Evolutionary conservation across 1,140 invertebrate species (phyloP).

Genomic region (Phocides pigmalion): DNA sequence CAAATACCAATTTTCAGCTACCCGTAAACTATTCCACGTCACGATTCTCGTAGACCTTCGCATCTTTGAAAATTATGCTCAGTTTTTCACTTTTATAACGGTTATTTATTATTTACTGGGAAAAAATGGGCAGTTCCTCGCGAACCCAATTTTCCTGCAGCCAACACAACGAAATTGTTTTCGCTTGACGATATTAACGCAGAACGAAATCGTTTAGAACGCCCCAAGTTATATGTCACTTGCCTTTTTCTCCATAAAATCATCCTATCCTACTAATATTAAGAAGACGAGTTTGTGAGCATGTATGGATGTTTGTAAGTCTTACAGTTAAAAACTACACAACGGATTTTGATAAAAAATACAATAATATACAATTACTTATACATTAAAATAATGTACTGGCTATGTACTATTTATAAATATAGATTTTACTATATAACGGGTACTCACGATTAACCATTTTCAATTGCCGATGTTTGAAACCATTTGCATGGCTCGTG

Average conservation of each 20-base stretch:
- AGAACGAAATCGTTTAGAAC: constrained; percentile 26
- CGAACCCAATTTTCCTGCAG: constrained; percentile 37
- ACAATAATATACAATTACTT: too few relatives aligned
- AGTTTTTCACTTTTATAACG: constrained; percentile 33
- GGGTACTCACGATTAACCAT: too few relatives aligned
- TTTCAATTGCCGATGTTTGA: too few relatives aligned
- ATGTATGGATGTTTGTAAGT: too few relatives aligned
- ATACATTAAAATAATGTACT: too few relatives aligned
- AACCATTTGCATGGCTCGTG: too few relatives aligned
- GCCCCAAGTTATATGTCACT: constrained; percentile 10
- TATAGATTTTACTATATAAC: too few relatives aligned
- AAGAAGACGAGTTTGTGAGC: too few relatives aligned
- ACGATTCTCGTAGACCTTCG: constrained; percentile 7
- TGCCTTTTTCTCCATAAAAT: not conserved
- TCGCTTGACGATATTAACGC: constrained; percentile 33
- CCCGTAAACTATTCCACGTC: constrained; percentile 14
- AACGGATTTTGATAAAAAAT: too few relatives aligned
- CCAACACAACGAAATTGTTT: constrained; percentile 42
- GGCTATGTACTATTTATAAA: too few relatives aligned
- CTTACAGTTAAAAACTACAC: too few relatives aligned
- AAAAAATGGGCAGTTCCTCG: constrained; percentile 23
- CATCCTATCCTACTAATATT: too few relatives aligned
- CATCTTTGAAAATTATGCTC: constrained; percentile 31
- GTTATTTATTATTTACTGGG: constrained; percentile 33
- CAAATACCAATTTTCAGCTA: not conserved